Conservation (phyloP, 2,888 invertebrate genomes). For the Allacma fusca region DNA sequence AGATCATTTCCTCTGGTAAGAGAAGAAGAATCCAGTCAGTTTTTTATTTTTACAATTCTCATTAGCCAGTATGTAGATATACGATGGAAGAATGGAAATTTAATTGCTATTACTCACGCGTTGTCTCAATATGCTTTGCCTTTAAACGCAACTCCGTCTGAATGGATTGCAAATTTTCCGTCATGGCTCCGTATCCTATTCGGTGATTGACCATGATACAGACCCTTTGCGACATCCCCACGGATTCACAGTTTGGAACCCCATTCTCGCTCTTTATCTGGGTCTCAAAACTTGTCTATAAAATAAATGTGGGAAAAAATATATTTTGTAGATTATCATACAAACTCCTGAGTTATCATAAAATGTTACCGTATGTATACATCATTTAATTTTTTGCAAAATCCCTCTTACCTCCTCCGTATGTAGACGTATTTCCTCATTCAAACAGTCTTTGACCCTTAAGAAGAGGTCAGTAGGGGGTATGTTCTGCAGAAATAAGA, state of each 20-base stretch:
- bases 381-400: too few relatives aligned
- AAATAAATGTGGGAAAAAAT: neutral
- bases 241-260: neutral
- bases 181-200: neutral
- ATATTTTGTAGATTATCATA: too few relatives aligned
- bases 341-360: too few relatives aligned
- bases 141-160: neutral
- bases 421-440: conserved; percentile 21
- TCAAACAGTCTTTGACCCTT: conserved; percentile 1
- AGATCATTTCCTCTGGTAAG: too few relatives aligned
- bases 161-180: neutral
- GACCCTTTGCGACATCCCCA: conserved; percentile 15
- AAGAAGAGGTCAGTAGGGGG: neutral
- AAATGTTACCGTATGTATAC: too few relatives aligned
- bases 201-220: conserved; percentile 2
- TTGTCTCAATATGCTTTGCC: neutral
- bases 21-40: too few relatives aligned
- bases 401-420: neutral
- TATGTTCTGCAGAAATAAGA: neutral
- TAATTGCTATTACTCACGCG: neutral
- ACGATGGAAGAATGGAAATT: neutral
- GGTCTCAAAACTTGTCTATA: neutral
- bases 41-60: too few relatives aligned
- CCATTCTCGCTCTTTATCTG: neutral
- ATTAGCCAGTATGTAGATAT: too few relatives aligned